phyloP scores from a whole-genome alignment of 2,888 invertebrate genomes.

The Catonia carolina region DNA sequence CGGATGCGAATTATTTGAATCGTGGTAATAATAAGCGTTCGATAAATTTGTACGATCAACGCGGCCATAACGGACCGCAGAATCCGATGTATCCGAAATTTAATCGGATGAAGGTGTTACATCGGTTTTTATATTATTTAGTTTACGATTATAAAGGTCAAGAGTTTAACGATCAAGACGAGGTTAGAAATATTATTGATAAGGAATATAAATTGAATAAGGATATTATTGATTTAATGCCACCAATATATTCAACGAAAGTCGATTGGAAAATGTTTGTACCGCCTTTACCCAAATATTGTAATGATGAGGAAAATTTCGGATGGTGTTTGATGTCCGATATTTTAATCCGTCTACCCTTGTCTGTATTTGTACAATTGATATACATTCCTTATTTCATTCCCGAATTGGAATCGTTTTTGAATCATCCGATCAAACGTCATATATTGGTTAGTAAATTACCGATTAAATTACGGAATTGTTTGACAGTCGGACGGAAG shows the following conservation, averaged over 20 bases:
- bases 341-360: constrained; percentile 59
- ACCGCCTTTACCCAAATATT: constrained; percentile 55
- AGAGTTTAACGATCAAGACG: constrained; percentile 35
- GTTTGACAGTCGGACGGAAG: constrained; percentile 30
- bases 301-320: constrained; percentile 43
- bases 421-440: constrained; percentile 59
- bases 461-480: constrained; percentile 44
- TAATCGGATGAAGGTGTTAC: constrained; percentile 56
- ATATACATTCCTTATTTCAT: constrained; percentile 53
- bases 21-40: constrained; percentile 4
- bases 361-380: constrained; percentile 61
- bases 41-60: background rate
- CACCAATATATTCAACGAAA: constrained; percentile 46
- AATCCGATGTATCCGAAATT: constrained; percentile 58
- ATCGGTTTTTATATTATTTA: constrained; percentile 64
- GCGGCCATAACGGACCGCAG: constrained; percentile 37
- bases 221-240: constrained; percentile 45
- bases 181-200: constrained; percentile 36
- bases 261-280: constrained; percentile 67
- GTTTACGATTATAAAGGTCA: constrained; percentile 51
- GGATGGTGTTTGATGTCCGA: constrained; percentile 69
- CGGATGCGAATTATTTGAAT: background rate
- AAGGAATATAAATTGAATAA: constrained; percentile 40
- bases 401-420: constrained; percentile 50
- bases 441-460: constrained; percentile 57